A percentile compares a stretch with the other conserved stretches of the same genome.
These are phyloP conservation scores for Ivindomyrus marchei DNA, from an alignment of 2,113 vertebrate genomes.

Conservation along the genomic window DNA sequence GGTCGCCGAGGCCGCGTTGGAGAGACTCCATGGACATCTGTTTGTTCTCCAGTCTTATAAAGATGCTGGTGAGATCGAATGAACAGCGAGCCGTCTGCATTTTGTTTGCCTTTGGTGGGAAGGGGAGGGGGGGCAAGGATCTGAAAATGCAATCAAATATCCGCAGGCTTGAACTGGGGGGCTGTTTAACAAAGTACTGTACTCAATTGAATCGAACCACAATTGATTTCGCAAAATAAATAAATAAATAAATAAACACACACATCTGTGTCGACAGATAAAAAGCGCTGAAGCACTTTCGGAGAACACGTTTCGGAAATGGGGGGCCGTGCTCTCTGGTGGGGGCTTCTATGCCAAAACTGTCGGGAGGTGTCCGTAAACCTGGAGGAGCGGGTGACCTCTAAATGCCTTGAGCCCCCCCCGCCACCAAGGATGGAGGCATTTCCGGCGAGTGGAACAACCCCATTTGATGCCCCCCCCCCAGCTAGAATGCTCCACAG, in stretches of 20 bases:
- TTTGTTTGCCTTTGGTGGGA: not conserved
- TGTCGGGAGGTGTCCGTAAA: not conserved
- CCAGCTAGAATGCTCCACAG: constrained; percentile 36
- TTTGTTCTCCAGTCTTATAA: not conserved
- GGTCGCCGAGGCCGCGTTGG: not conserved
- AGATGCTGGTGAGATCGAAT: not conserved
- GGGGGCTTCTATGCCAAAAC: not conserved
- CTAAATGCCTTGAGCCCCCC: not conserved
- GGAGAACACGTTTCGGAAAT: not conserved
- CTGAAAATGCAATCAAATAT: not conserved
- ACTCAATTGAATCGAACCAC: not conserved
- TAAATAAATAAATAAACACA: not conserved
- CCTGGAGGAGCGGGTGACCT: not conserved
- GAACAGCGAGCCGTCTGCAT: not conserved
- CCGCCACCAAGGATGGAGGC: not conserved
- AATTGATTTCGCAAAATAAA: not conserved
- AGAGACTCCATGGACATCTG: not conserved
- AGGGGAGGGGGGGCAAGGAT: not conserved
- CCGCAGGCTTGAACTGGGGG: not conserved
- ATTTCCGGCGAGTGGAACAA: not conserved
- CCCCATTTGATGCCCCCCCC: not conserved
- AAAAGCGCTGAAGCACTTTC: not conserved
- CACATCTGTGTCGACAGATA: not conserved
- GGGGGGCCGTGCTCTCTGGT: not conserved
- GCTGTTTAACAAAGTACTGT: not conserved